Evolutionary conservation across 92 coral and sea anemone species (phyloP), one percentile per base, ranked within the genome.

Genomic region (Epizoanthus illoricatus): DNA sequence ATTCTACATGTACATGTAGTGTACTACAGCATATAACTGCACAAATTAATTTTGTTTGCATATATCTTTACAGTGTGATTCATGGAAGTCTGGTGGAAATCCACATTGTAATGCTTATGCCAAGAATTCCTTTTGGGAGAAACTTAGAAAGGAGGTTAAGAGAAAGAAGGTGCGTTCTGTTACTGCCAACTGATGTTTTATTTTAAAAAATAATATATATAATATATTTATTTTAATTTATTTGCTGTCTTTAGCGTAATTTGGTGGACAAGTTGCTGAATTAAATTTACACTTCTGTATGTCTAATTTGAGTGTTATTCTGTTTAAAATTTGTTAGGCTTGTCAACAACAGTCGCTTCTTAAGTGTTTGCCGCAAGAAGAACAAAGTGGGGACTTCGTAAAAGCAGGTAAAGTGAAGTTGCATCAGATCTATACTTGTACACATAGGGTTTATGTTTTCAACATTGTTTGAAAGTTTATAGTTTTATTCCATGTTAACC

Each of bases 61-160:
- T 52, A 52, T 52, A 52, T 78, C 60, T 54, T 20, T 13, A 21
- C 41, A 92, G 94, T 90, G 94, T 86, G 70, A 85, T 6, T 81
- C 85, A 0, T 92, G 94, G 94, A 87, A 84, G 21, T 64, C 84
- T 19, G 92, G 92, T 15, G 62, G 23, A 42, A 86, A 86, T 58
- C 97, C 97, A 1, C 97, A 92, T 68, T 92, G 97, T 56, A 90
- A 90, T 87, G 91, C 89, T 7, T 92, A 73, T 85, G 87, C 94
- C 15, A 92, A 92, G 78, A 86, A 92, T 84, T 62, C 82, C 20
- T 80, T 84, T 58, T 92, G 97, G 97, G 97, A 92, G 64, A 84
- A 79, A 28, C 86, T 86, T 15, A 85, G 91, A 39, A 89, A 82
- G 73, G 66, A 69, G 47, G 68, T 73, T 40, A 92, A 89, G 80